phyloP scores from a whole-genome alignment of 92 coral and sea anemone species.

The Porites cylindrica region DNA sequence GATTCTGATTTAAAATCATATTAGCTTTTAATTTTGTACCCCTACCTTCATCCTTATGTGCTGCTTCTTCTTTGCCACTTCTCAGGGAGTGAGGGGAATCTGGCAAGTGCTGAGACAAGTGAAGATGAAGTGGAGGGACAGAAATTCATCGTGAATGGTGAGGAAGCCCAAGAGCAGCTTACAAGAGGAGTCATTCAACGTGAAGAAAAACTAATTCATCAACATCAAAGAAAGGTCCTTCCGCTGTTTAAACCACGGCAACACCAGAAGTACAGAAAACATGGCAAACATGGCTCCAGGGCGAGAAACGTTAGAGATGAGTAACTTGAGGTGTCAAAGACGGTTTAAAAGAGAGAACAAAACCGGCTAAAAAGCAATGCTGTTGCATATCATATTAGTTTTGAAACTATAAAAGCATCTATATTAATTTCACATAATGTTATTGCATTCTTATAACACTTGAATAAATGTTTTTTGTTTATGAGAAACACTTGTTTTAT shows the following conservation, averaged over 20 bases:
- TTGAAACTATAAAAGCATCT: no score
- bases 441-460: no score
- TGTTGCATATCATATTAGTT: no score
- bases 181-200: conserved; percentile 7
- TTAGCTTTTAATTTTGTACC: no score
- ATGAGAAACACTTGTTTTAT: no score
- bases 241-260: conserved; percentile 40
- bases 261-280: conserved; percentile 22
- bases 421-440: no score
- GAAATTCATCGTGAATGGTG: conserved; percentile 78
- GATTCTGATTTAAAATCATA: no score
- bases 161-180: conserved; percentile 73
- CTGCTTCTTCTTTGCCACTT: neutral
- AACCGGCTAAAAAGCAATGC: neutral
- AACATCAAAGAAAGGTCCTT: conserved; percentile 24
- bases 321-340: neutral
- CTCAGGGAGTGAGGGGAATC: conserved; percentile 45
- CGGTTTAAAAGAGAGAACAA: no score
- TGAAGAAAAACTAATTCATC: neutral
- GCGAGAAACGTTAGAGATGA: neutral
- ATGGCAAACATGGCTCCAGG: neutral
- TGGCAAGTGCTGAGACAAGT: neutral
- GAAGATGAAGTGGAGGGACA: conserved; percentile 18
- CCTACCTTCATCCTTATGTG: no score
- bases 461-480: no score